Conservation (phyloP, 2,888 invertebrate species). For the Nudaria mundana region DNA sequence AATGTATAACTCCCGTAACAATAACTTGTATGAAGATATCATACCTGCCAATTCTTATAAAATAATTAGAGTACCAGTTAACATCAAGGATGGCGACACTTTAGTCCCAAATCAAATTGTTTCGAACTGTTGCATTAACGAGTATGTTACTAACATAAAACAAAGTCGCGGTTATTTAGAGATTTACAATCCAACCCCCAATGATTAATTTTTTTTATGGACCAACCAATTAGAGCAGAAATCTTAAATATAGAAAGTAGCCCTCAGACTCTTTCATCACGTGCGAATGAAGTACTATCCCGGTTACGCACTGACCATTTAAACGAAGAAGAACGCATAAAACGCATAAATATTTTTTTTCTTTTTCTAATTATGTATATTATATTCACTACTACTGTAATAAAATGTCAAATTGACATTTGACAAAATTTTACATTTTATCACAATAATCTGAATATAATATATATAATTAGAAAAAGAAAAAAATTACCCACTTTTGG, state of each 20-base stretch:
- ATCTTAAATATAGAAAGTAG: constrained; percentile 4
- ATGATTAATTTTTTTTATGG: constrained; percentile 1
- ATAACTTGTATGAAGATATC: constrained; percentile 28
- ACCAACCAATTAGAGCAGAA: background rate
- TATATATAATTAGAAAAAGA: too few species aligned
- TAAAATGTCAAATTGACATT: too few species aligned
- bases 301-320: constrained; percentile 1
- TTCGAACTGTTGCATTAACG: constrained; percentile 18
- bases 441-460: too few species aligned
- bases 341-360: too few species aligned
- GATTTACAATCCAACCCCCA: background rate
- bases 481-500: too few species aligned
- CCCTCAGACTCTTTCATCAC: background rate
- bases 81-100: constrained; percentile 19
- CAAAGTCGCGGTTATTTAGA: background rate
- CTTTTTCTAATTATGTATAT: too few species aligned
- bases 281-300: background rate
- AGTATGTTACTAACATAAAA: background rate
- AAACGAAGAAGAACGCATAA: background rate
- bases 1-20: constrained; percentile 25
- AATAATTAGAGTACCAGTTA: constrained; percentile 23
- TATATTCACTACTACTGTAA: too few species aligned
- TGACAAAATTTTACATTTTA: too few species aligned
- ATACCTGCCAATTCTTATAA: constrained; percentile 26
- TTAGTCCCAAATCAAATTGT: constrained; percentile 18